Base-by-base conservation (phyloP, 2,797 vertebrate genomes). In the Eulemur rubriventer region DNA sequence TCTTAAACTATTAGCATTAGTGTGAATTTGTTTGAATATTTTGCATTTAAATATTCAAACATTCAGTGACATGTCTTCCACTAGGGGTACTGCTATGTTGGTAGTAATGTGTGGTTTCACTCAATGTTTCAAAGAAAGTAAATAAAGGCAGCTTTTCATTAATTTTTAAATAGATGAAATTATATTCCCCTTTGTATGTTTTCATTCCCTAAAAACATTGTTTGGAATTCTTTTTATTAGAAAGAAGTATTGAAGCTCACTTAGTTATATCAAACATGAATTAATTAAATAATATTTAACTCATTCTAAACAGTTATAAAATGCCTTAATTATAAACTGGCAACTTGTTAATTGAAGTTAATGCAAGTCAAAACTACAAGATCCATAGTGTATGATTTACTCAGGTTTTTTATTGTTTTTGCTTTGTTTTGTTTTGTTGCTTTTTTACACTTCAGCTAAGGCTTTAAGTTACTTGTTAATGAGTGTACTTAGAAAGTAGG, bases 221-320 rank as follows among this genome's bases (percentile, higher is more conserved):
- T 55, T 83, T 38, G 10, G 0, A 89, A 80, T 72, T 57, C 3
- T 80, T 6, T 46, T 57, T 59, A 10, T 89, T 89, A 73, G 63
- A 89, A 91, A 86, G 2, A 67, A 61, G 4, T 79, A 46, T 72
- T 89, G 57, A 80, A 76, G 12, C 24, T 59, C 28, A 48, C 41
- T 91, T 16, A 93, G 10, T 65, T 86, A 18, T 28, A 75, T 28
- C 18, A 95, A 83, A 80, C 16, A 46, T 46, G 24, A 95, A 89
- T 22, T 81, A 72, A 75, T n/a, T 90, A 85, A 94, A 30, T 4
- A 50, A 17, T 7, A 87, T 63, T 90, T 80, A 70, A 67, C 7
- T 86, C 0, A 94, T 75, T 89, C 7, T 81, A 90, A 67, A 76
- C 22, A 52, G 1, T 75, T 88, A 87, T 82, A 38, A 92, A 86